Evolutionary conservation across 2,888 invertebrate genomes (phyloP).

Genomic region (Lamellibrachia columna): DNA sequence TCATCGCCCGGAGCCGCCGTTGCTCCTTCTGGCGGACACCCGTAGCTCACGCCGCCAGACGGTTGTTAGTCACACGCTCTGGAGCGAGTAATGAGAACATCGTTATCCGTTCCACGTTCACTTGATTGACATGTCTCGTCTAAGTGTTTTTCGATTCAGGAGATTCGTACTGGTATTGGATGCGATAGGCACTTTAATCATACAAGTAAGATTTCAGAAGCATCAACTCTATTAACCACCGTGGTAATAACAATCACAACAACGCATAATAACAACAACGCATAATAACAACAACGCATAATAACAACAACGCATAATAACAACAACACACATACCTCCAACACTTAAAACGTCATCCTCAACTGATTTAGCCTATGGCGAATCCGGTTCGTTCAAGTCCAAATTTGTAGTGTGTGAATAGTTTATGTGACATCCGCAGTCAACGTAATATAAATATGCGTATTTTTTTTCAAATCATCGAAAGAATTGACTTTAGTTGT

Average conservation of each 20-base stretch:
- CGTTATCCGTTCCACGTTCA: background rate
- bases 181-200: background rate
- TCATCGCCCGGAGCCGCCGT: background rate
- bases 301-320: too few species aligned
- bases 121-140: background rate
- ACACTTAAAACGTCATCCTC: too few species aligned
- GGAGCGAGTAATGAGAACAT: conserved; percentile 8
- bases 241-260: background rate
- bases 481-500: too few species aligned
- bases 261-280: too few species aligned
- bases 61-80: background rate
- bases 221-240: background rate
- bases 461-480: too few species aligned
- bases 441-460: too few species aligned
- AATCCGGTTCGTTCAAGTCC: too few species aligned
- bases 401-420: too few species aligned
- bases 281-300: too few species aligned
- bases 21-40: background rate
- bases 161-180: background rate
- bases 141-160: background rate
- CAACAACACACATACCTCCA: too few species aligned
- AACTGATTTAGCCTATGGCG: too few species aligned
- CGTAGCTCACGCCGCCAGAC: background rate
- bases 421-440: too few species aligned
- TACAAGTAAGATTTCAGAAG: background rate